These are phyloP conservation scores for Cheilosia scutellata DNA, from an alignment of 2,888 invertebrate species.

Conservation along the genomic window DNA sequence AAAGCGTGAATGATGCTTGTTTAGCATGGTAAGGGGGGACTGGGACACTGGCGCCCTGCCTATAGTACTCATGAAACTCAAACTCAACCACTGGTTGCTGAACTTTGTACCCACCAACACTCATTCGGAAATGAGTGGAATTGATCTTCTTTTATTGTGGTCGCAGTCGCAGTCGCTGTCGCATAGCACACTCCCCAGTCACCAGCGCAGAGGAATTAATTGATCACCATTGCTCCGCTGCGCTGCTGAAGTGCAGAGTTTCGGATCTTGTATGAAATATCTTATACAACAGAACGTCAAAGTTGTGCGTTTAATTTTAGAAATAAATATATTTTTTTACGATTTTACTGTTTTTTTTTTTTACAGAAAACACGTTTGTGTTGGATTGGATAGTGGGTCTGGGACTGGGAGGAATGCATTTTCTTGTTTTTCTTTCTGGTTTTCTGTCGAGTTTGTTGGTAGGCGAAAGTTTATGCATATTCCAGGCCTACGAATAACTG, in stretches of 20 bases:
- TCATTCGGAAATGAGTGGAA: constrained; percentile 34
- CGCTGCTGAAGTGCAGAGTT: too few species aligned
- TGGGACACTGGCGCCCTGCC: too few species aligned
- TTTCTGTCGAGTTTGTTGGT: not conserved
- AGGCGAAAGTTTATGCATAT: not conserved
- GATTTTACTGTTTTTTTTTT: not conserved
- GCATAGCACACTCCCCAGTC: too few species aligned
- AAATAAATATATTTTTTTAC: not conserved
- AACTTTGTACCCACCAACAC: constrained; percentile 55
- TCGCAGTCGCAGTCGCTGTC: too few species aligned
- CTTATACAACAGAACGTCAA: not conserved
- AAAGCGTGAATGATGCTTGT: too few species aligned
- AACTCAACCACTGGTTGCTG: constrained; percentile 4
- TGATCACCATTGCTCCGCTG: not conserved
- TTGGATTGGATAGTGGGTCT: not conserved
- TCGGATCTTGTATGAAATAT: not conserved
- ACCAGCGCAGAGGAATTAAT: not conserved
- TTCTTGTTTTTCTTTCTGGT: constrained; percentile 30
- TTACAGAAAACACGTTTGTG: not conserved
- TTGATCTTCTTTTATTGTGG: not conserved
- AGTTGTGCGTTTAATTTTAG: not conserved
- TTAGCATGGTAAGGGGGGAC: not conserved
- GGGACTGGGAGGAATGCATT: constrained; percentile 7
- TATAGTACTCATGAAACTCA: not conserved
- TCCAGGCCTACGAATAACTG: not conserved